Evolutionary conservation across 2,113 vertebrate genomes (phyloP).

Genomic region (Gracilinanus agilis): DNA sequence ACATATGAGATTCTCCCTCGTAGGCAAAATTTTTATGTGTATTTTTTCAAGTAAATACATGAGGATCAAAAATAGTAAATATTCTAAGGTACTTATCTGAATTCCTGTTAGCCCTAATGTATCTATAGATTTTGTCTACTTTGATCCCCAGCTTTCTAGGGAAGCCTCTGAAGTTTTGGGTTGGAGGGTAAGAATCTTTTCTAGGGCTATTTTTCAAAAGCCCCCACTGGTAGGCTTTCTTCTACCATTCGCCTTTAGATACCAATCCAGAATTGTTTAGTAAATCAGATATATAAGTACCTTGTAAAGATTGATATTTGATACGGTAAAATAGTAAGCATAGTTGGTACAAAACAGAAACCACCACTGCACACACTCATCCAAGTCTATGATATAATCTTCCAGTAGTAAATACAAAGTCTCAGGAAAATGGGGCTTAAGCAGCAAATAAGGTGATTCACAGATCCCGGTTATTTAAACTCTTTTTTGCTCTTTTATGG

Average conservation of each 20-base stretch:
- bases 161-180: neutral
- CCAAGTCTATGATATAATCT: neutral
- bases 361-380: neutral
- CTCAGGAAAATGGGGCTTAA: neutral
- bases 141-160: neutral
- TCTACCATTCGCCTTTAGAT: neutral
- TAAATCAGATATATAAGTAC: neutral
- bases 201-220: neutral
- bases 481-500: neutral
- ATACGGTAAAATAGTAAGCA: neutral
- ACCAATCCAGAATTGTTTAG: neutral
- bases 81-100: neutral
- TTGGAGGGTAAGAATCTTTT: neutral
- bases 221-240: neutral
- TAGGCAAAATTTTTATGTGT: neutral
- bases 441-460: neutral
- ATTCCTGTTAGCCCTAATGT: neutral
- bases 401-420: neutral
- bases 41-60: neutral
- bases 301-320: neutral
- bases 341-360: neutral
- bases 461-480: neutral
- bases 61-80: neutral
- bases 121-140: neutral
- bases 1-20: neutral